Evolutionary conservation across 2,797 vertebrate species (phyloP), one percentile per base, ranked within the genome.

Genomic region (Gallinago stenura): DNA sequence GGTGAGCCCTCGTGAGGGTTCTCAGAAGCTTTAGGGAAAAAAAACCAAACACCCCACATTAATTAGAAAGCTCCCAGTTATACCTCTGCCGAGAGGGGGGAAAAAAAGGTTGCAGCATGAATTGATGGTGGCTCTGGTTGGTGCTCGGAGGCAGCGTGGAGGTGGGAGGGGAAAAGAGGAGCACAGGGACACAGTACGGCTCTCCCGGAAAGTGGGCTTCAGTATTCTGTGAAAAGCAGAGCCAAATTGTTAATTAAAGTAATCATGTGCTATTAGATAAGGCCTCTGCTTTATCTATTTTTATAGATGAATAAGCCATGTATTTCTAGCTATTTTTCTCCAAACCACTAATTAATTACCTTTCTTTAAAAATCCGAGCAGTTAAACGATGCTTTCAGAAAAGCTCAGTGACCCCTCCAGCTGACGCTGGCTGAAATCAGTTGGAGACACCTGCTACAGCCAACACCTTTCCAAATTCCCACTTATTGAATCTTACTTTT

Each of bases 241-340:
- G 81, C 70, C 90, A 35, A 83, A 80, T 56, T 88, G 92, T 90
- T 95, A 93, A 95, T 94, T 96, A 86, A 96, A 83, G 56, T 60
- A 71, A 86, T 91, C 56, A 31, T 12, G 13, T 87, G 61, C 84
- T 86, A 45, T 88, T 66, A 88, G 57, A 86, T 65, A 93, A 92
- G 35, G 61, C 43, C 39, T 90, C 58, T 24, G 61, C 43, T 93
- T 79, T 78, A 43, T 61, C 85, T 94, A 0, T 78, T 82, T 76
- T 69, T 37, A 69, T 10, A 87, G 75, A 78, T 81, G 70, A 88
- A 72, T 50, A 81, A 78, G 43, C 19, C 72, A 76, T 33, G 2
- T 48, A 57, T 68, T 95, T 76, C 46, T 70, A 72, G 73, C 26
- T 70, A 0, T 68, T 93, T 69, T 66, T 1, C 84, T 50, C 54